These are phyloP conservation scores for Candidula unifasciata DNA, from an alignment of 2,888 invertebrate genomes.

Conservation along the genomic window DNA sequence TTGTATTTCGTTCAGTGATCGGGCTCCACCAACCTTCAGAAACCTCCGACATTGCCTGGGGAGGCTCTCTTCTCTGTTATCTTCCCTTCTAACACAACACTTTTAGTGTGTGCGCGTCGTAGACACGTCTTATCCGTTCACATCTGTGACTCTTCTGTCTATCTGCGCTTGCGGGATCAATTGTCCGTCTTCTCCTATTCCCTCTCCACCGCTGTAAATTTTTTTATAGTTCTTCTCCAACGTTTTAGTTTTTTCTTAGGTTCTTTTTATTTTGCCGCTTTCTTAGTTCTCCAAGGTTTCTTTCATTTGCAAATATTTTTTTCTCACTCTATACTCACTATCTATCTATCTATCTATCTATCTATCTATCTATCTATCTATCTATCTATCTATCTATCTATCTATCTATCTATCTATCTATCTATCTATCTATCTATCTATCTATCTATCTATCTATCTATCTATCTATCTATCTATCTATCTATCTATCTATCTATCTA, in stretches of 20 bases:
- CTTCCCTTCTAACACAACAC: background rate
- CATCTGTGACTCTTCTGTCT: background rate
- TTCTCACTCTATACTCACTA: background rate
- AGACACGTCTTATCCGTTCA: background rate
- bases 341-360: background rate
- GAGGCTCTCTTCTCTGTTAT: background rate
- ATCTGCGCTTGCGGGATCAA: background rate
- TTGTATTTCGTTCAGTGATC: slow-evolving; percentile 19
- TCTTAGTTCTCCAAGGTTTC: background rate
- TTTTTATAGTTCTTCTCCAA: background rate
- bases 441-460: background rate
- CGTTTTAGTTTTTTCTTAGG: background rate
- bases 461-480: slow-evolving; percentile 1
- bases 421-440: background rate
- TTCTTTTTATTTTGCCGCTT: background rate
- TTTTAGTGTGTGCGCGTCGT: background rate
- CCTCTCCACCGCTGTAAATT: background rate
- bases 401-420: background rate
- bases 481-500: background rate
- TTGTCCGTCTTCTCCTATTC: background rate
- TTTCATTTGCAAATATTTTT: background rate
- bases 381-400: background rate
- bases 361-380: background rate
- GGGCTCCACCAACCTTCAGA: background rate
- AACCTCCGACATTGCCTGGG: slow-evolving; percentile 13